Conservation (phyloP, 1,140 invertebrate species). For the Druon quercuslanigerum region DNA sequence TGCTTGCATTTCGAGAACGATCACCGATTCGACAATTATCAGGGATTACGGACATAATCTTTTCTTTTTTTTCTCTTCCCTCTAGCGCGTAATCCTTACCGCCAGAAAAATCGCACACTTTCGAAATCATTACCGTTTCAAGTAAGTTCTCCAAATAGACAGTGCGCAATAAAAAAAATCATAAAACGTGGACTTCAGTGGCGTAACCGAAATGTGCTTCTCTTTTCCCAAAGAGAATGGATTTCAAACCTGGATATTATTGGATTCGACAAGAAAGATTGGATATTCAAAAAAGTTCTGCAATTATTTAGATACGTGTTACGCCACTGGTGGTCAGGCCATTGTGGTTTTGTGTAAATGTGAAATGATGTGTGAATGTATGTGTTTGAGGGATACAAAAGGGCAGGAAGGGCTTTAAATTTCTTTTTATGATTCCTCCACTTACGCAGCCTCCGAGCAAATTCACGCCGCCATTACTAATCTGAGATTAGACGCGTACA, state of each 20-base stretch:
- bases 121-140: constrained; percentile 16
- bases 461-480: background rate
- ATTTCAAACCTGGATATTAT: too few species aligned
- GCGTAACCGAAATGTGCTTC: background rate
- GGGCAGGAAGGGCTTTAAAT: background rate
- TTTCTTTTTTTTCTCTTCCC: constrained; percentile 7
- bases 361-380: constrained; percentile 3
- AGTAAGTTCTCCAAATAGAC: constrained; percentile 5
- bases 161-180: background rate
- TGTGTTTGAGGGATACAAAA: background rate
- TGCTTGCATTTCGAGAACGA: constrained; percentile 36
- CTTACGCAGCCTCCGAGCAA: background rate
- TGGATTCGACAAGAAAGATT: too few species aligned
- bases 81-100: constrained; percentile 17
- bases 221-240: too few species aligned
- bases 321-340: background rate
- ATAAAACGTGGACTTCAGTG: background rate
- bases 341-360: background rate
- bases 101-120: constrained; percentile 30
- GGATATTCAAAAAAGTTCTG: background rate
- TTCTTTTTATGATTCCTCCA: background rate
- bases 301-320: background rate
- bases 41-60: constrained; percentile 32
- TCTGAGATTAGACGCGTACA: background rate
- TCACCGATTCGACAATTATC: constrained; percentile 40